Evolutionary conservation across 2,113 vertebrate species (phyloP).

Genomic region (Takifugu flavidus): DNA sequence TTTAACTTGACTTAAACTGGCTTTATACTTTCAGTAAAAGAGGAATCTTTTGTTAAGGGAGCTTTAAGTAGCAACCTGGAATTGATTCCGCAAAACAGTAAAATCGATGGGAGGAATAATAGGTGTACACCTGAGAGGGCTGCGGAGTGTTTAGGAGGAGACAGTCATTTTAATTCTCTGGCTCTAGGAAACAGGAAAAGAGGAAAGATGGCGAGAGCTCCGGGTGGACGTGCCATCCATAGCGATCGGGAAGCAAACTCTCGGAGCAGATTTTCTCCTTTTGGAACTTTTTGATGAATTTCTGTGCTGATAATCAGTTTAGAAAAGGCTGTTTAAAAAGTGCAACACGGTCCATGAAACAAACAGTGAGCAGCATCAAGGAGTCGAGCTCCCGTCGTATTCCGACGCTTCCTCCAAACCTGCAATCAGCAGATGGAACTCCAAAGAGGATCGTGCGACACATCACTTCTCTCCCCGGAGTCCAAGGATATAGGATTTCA

Average conservation of each 20-base stretch:
- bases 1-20: neutral
- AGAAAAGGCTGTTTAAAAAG: neutral
- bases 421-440: constrained; percentile 57
- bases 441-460: constrained; percentile 49
- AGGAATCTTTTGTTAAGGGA: neutral
- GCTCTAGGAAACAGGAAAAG: too few relatives aligned
- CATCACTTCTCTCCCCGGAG: constrained; percentile 58
- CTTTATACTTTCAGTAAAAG: neutral
- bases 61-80: neutral
- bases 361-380: constrained; percentile 1
- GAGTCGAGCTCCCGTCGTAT: constrained; percentile 42
- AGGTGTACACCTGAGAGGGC: constrained; percentile 17
- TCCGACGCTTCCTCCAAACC: constrained; percentile 29
- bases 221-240: neutral
- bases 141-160: constrained; percentile 1
- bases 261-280: neutral
- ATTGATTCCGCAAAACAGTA: constrained; percentile 8
- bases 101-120: constrained; percentile 22
- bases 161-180: too few relatives aligned
- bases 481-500: constrained; percentile 60
- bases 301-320: neutral
- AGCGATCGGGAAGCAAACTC: constrained; percentile 3
- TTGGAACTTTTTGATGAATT: constrained; percentile 5
- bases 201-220: neutral
- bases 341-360: neutral